These are phyloP conservation scores for Meandrina meandrites DNA, from an alignment of 92 coral and sea anemone genomes.

Conservation along the genomic window DNA sequence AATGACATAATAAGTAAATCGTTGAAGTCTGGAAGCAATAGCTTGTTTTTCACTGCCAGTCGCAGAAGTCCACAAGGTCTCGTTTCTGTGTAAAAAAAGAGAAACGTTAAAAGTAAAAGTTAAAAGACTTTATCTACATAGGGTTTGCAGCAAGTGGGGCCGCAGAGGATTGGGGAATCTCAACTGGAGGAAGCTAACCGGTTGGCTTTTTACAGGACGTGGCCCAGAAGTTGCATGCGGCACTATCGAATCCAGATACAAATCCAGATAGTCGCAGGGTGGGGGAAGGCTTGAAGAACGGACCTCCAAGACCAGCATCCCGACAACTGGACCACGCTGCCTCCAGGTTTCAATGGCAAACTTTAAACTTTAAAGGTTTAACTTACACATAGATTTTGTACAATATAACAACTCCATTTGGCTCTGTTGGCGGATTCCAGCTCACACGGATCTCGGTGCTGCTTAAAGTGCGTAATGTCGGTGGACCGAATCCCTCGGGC, in stretches of 20 bases:
- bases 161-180: too few species aligned
- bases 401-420: constrained; percentile 76
- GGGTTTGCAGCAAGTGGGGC: too few species aligned
- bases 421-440: constrained; percentile 85
- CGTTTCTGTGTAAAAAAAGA: constrained; percentile 56
- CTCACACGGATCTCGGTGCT: constrained; percentile 85
- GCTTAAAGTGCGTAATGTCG: constrained; percentile 59
- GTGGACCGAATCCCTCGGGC: constrained; percentile 87
- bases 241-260: too few species aligned
- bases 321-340: too few species aligned
- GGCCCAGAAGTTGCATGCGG: too few species aligned
- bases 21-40: constrained; percentile 59
- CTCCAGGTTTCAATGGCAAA: not conserved
- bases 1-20: constrained; percentile 54
- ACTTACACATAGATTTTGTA: constrained; percentile 91
- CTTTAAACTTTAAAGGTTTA: not conserved
- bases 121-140: too few species aligned
- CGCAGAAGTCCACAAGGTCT: constrained; percentile 37
- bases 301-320: too few species aligned
- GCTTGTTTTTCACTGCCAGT: constrained; percentile 51
- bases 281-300: too few species aligned
- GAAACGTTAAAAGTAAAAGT: not conserved
- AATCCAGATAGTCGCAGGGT: too few species aligned
- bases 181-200: too few species aligned
- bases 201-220: too few species aligned